Base-by-base conservation (phyloP, 2,888 invertebrate species). In the Dryadula phaetusa region DNA sequence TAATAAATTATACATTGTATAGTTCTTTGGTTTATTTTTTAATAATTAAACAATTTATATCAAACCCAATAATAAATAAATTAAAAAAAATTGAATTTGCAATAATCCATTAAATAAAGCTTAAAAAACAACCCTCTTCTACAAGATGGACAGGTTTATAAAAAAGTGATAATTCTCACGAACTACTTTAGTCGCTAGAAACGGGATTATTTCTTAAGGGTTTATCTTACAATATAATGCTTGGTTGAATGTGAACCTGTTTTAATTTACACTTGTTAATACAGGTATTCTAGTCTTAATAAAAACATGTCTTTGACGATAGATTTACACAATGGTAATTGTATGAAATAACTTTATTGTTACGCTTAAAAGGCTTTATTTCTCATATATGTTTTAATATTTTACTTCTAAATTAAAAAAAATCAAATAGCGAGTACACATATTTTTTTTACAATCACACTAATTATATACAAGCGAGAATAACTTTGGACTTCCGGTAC, bases 401-500 rank as follows among this genome's bases (percentile, higher is more conserved):
- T 37, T 14, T 22, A 8, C 3, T 7, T 1, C 5, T 37, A 37
- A 3, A 12, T 22, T 37, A n/a, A n/a, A n/a, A n/a, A n/a, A n/a
- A n/a, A n/a, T n/a, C n/a, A n/a, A n/a, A n/a, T n/a, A n/a, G n/a
- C n/a, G n/a, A n/a, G n/a, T n/a, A n/a, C n/a, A n/a, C n/a, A n/a
- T n/a, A n/a, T n/a, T n/a, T n/a, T n/a, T n/a, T n/a, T n/a, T n/a
- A n/a, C n/a, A n/a, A 37, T 6, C 10, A 37, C 37, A 37, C 12
- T 37, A 37, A 37, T 12, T 4, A 28, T 28, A 28, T 28, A 28
- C 47, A 42, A 56, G 18, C 22, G 72, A 76, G 76, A 72, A 54
- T 74, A 74, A 73, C 6, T 18, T 34, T 53, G 0, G 14, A 58
- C 74, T 79, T 76, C 79, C 72, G 75, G 64, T 73, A 78, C 75